These are phyloP conservation scores for Diaperis boleti DNA, from an alignment of 2,888 invertebrate species.

Conservation along the genomic window DNA sequence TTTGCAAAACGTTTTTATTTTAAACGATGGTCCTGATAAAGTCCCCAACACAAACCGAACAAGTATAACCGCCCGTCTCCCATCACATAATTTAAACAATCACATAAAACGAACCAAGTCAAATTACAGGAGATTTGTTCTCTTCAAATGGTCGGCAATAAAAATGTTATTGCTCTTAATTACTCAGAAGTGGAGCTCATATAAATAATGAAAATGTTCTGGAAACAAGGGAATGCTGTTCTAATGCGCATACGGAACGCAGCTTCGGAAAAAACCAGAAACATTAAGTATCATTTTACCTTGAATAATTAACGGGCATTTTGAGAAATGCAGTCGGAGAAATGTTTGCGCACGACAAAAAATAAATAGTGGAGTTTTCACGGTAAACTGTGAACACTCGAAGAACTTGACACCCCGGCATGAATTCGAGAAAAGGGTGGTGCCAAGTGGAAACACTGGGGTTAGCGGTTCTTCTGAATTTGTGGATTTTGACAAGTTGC, in stretches of 20 bases:
- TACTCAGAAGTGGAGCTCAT: slow-evolving; percentile 57
- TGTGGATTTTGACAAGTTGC: too few species aligned
- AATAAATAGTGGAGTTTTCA: slow-evolving; percentile 39
- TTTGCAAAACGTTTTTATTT: slow-evolving; percentile 46
- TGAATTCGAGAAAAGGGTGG: slow-evolving; percentile 20
- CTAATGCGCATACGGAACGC: slow-evolving; percentile 50
- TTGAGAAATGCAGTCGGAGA: slow-evolving; percentile 31
- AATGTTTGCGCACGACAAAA: slow-evolving; percentile 32
- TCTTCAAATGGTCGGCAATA: slow-evolving; percentile 56
- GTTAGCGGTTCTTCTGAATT: too few species aligned
- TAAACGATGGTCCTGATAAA: slow-evolving; percentile 47
- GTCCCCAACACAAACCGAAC: slow-evolving; percentile 31
- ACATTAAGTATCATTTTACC: slow-evolving; percentile 26
- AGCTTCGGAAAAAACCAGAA: slow-evolving; percentile 39
- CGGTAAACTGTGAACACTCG: slow-evolving; percentile 40
- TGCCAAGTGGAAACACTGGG: background rate
- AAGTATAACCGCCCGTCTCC: slow-evolving; percentile 1
- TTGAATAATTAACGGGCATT: slow-evolving; percentile 43
- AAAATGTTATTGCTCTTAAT: slow-evolving; percentile 62
- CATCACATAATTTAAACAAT: slow-evolving; percentile 39
- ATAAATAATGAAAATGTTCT: slow-evolving; percentile 57
- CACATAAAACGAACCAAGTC: slow-evolving; percentile 35
- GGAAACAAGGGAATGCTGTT: slow-evolving; percentile 53
- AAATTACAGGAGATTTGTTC: slow-evolving; percentile 43
- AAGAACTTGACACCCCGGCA: slow-evolving; percentile 24